Evolutionary conservation across 2,888 invertebrate species (phyloP), one percentile per base, ranked within the genome.

Genomic region (Dasypogon diadema): DNA sequence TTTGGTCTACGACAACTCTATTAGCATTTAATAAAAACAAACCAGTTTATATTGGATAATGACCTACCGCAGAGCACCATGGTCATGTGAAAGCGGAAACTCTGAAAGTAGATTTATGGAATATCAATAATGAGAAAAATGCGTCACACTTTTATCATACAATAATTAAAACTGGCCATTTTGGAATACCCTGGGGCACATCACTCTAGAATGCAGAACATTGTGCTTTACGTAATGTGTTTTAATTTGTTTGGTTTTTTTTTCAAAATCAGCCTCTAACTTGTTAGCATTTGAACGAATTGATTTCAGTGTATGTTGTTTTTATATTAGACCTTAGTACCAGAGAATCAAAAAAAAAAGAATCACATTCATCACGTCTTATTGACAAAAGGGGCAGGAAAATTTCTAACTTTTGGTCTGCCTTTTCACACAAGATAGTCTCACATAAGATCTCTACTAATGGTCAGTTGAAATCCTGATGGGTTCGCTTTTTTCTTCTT

Each of bases 1-100:
- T n/a, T n/a, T n/a, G n/a, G n/a, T n/a, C n/a, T n/a, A n/a, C n/a
- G n/a, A n/a, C n/a, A n/a, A n/a, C n/a, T n/a, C n/a, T n/a, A n/a
- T n/a, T n/a, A n/a, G n/a, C n/a, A 63, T 65, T 42, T 42, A 12
- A n/a, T 22, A 22, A 65, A 65, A 65, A 65, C 63, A 65, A 65
- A 65, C 63, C n/a, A n/a, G 46, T 12, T 22, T 22, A 37, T 22
- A 65, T 14, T 42, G 63, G 30, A 58, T 58, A 58, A 58, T 58
- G 34, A 14, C 58, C 8, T 12, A 58, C 58, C 63, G 46, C 22
- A 12, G 22, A n/a, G 2, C 8, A 12, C 1, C 2, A 30, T 30
- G 21, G 37, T 16, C 14, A 14, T n/a, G 26, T 12, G 3, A 16
- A 22, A 22, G 63, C 22, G n/a, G 16, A 21, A 10, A n/a, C 42